Conservation (phyloP, 2,113 vertebrate species). For the Barnardius zonarius region DNA sequence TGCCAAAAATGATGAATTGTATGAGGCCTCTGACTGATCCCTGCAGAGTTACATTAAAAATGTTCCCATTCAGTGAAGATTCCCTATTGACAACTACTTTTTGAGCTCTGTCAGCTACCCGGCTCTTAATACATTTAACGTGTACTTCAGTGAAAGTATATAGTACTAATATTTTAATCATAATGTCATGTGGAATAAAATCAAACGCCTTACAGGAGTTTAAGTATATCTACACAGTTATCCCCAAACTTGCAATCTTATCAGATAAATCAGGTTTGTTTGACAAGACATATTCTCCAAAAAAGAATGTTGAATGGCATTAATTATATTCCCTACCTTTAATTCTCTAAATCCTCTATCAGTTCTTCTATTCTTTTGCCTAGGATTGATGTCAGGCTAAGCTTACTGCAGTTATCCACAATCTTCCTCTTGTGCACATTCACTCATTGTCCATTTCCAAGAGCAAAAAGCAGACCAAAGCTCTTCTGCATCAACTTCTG, state of each 20-base stretch:
- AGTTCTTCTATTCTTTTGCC: slow-evolving; percentile 28
- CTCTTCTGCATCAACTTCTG: neutral
- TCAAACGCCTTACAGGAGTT: slow-evolving; percentile 57
- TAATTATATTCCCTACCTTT: slow-evolving; percentile 60
- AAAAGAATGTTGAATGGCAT: slow-evolving; percentile 57
- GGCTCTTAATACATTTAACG: slow-evolving; percentile 28
- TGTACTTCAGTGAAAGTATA: slow-evolving; percentile 23
- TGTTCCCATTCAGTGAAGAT: slow-evolving; percentile 39
- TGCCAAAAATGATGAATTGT: slow-evolving; percentile 48
- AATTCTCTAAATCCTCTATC: slow-evolving; percentile 51
- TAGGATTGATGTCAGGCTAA: slow-evolving; percentile 30
- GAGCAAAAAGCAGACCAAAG: neutral
- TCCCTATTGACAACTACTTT: slow-evolving; percentile 61
- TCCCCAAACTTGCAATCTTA: slow-evolving; percentile 59
- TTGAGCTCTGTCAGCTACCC: slow-evolving; percentile 54
- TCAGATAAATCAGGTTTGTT: slow-evolving; percentile 50
- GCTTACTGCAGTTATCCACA: neutral
- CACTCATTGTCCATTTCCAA: neutral
- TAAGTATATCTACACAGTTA: slow-evolving; percentile 43
- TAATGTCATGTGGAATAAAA: slow-evolving; percentile 64
- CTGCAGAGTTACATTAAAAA: slow-evolving; percentile 23
- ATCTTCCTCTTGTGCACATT: neutral
- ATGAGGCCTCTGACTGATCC: slow-evolving; percentile 33
- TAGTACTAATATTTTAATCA: slow-evolving; percentile 64
- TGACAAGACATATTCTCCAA: slow-evolving; percentile 59